Percentiles rank a stretch among this genome's conserved stretches.
phyloP scores from a whole-genome alignment of 2,113 vertebrate species.

The Malurus elegans region DNA sequence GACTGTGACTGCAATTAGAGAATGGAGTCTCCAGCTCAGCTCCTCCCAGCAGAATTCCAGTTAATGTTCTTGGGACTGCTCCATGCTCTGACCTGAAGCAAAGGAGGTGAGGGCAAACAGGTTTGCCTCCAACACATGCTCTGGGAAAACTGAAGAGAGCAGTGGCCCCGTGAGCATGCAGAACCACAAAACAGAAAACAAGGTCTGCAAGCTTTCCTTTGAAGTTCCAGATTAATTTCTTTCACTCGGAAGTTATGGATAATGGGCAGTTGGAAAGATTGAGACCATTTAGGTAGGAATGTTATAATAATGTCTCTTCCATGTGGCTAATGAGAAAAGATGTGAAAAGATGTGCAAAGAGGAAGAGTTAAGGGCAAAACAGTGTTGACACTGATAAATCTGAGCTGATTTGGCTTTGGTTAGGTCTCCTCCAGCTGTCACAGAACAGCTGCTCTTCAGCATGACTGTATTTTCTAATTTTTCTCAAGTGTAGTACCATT shows the following conservation, averaged over 20 bases:
- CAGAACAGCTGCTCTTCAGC: background rate
- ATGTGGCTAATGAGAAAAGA: background rate
- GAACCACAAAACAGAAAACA: background rate
- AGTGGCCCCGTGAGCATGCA: background rate
- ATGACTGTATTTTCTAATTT: background rate
- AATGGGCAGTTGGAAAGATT: background rate
- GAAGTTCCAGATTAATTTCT: background rate
- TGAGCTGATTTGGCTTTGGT: background rate
- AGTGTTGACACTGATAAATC: background rate
- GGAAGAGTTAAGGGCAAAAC: background rate
- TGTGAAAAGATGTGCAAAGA: background rate
- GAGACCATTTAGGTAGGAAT: background rate
- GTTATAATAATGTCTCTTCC: background rate
- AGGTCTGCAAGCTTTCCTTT: background rate
- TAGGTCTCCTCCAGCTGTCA: background rate
- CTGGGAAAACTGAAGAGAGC: background rate
- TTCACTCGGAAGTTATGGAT: background rate
- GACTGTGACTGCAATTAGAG: background rate
- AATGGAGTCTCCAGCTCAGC: background rate
- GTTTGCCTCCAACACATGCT: background rate
- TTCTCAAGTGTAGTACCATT: background rate
- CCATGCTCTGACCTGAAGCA: background rate
- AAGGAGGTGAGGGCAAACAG: background rate
- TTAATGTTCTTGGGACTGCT: background rate
- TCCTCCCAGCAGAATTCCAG: background rate